Conservation (phyloP, 2,797 vertebrate species). For the Oophaga sylvatica region DNA sequence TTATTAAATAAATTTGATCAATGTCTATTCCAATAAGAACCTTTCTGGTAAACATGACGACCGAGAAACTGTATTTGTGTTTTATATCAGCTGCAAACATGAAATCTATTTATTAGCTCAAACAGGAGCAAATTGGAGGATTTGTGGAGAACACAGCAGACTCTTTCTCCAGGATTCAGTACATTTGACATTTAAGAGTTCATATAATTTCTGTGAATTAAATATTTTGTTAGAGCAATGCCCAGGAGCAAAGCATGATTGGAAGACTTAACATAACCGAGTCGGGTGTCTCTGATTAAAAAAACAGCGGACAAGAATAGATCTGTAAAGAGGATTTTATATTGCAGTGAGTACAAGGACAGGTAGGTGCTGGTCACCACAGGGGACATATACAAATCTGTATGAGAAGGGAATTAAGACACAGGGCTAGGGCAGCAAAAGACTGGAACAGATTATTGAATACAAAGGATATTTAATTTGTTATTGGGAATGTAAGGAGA, state of each 20-base stretch:
- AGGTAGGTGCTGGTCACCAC: too few relatives aligned
- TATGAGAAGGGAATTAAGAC: neutral
- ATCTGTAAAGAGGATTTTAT: neutral
- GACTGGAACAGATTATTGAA: too few relatives aligned
- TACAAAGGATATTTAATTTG: too few relatives aligned
- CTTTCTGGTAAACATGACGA: neutral
- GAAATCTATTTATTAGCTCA: conserved; percentile 30
- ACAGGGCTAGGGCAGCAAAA: neutral
- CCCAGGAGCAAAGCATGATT: neutral
- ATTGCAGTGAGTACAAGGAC: neutral
- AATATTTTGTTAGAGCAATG: conserved; percentile 39
- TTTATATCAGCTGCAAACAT: conserved; percentile 6
- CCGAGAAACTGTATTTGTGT: conserved; percentile 3
- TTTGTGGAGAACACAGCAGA: neutral
- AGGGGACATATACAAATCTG: neutral
- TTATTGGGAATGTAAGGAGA: too few relatives aligned
- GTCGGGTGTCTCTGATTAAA: neutral
- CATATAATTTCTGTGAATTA: conserved; percentile 31
- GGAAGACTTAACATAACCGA: conserved; percentile 3
- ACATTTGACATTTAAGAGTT: conserved; percentile 38
- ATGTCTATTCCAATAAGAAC: neutral
- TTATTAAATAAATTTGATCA: conserved; percentile 13
- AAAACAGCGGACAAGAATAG: conserved; percentile 19
- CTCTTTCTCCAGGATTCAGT: conserved; percentile 10
- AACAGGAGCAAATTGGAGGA: conserved; percentile 8